phyloP scores from a whole-genome alignment of 2,113 vertebrate genomes.

The Labeo catla region DNA sequence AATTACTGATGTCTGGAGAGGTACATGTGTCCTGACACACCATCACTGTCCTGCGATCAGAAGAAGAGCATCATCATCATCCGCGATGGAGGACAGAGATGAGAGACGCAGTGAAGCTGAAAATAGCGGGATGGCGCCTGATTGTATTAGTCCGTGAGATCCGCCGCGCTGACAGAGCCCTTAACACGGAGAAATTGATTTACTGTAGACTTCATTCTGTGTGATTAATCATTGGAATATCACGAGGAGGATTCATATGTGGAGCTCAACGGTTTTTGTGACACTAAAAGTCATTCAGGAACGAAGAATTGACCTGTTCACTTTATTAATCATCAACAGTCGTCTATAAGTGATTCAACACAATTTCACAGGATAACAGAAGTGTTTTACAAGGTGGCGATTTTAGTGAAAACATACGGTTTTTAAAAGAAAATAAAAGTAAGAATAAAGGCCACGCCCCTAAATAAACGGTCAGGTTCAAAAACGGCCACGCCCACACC shows the following conservation, averaged over 20 bases:
- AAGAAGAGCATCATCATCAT: slow-evolving; percentile 4
- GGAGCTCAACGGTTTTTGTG: not conserved
- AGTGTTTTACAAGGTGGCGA: too few relatives aligned
- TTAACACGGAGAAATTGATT: slow-evolving; percentile 46
- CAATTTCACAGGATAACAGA: not conserved
- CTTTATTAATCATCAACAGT: not conserved
- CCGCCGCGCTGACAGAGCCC: slow-evolving; percentile 41
- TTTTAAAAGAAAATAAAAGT: not conserved
- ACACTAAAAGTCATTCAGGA: not conserved
- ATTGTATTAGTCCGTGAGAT: slow-evolving; percentile 37
- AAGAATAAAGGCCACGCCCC: not conserved
- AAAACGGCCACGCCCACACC: not conserved
- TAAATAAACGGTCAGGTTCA: not conserved
- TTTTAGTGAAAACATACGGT: too few relatives aligned
- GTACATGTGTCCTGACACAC: slow-evolving; percentile 48
- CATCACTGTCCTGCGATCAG: slow-evolving; percentile 34
- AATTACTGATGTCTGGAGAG: slow-evolving; percentile 45
- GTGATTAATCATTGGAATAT: slow-evolving; percentile 49
- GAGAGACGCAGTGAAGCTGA: slow-evolving; percentile 53
- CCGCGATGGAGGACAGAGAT: slow-evolving; percentile 16
- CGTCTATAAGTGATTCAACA: not conserved
- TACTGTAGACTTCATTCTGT: slow-evolving; percentile 49
- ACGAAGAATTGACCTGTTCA: not conserved
- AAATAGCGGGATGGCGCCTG: slow-evolving; percentile 30
- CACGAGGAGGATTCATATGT: not conserved